phyloP scores from a whole-genome alignment of 2,888 invertebrate genomes.

The Drosophila neonasuta region DNA sequence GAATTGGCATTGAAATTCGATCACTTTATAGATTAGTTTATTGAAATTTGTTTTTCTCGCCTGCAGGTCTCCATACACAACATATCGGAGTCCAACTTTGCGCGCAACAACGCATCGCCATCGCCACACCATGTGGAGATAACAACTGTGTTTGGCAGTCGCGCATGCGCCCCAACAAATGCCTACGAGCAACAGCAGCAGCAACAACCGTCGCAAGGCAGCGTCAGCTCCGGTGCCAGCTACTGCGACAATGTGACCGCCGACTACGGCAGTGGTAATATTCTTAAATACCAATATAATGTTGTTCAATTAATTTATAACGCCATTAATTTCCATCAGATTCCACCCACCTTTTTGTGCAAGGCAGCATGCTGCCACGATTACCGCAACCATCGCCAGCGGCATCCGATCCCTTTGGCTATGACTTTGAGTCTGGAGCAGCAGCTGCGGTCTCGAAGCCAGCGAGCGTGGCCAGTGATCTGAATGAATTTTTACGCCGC shows the following conservation, averaged over 20 bases:
- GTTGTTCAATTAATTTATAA: too few relatives aligned
- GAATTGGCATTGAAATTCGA: too few relatives aligned
- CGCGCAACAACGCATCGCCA: conserved; percentile 78
- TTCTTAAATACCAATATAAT: not conserved
- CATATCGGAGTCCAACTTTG: conserved; percentile 82
- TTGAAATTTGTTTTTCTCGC: not conserved
- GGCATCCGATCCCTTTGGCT: conserved; percentile 93
- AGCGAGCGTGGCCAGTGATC: conserved; percentile 85
- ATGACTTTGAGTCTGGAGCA: conserved; percentile 90
- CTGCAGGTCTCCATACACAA: conserved; percentile 82
- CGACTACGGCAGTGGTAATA: conserved; percentile 74
- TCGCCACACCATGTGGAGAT: conserved; percentile 82
- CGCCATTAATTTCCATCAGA: conserved; percentile 51
- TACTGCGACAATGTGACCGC: conserved; percentile 72
- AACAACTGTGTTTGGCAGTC: conserved; percentile 79
- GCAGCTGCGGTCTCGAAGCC: conserved; percentile 84
- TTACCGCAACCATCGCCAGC: conserved; percentile 84
- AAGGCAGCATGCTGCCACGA: conserved; percentile 87
- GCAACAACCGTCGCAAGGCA: conserved; percentile 47
- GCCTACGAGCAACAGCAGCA: conserved; percentile 72
- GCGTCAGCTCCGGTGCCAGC: conserved; percentile 58
- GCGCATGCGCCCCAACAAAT: conserved; percentile 64
- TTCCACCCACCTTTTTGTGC: conserved; percentile 88
- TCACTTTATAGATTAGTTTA: not conserved
- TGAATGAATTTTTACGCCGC: conserved; percentile 87